Evolutionary conservation across 1,140 invertebrate genomes (phyloP).

Genomic region (Drosophila bocki): DNA sequence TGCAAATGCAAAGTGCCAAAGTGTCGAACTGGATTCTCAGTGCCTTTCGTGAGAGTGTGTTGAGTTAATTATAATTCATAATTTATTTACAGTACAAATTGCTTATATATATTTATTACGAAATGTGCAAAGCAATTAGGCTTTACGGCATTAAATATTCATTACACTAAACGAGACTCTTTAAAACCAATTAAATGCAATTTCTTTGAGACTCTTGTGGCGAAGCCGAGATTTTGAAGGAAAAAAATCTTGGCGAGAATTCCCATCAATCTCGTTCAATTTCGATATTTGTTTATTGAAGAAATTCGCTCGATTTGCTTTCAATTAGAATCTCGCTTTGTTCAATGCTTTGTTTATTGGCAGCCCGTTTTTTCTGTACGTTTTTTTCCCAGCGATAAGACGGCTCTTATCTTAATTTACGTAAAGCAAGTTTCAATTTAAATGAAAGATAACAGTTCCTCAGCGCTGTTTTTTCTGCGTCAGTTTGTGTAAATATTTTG

Average conservation of each 20-base stretch:
- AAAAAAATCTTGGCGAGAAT: constrained; percentile 5
- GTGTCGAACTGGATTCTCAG: constrained; percentile 49
- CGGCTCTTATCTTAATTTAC: constrained; percentile 66
- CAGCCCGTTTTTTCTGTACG: neutral
- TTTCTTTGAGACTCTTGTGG: constrained; percentile 9
- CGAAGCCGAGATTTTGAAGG: neutral
- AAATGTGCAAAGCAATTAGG: constrained; percentile 46
- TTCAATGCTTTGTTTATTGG: constrained; percentile 35
- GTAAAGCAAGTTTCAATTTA: constrained; percentile 66
- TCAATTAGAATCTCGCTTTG: constrained; percentile 35
- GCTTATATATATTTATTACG: constrained; percentile 56
- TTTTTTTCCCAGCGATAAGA: constrained; percentile 52
- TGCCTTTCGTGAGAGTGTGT: constrained; percentile 31
- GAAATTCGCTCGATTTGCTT: constrained; percentile 33
- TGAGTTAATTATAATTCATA: constrained; percentile 52
- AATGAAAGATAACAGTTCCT: constrained; percentile 53
- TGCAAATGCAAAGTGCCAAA: constrained; percentile 67
- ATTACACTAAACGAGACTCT: constrained; percentile 37
- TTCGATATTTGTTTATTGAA: constrained; percentile 14
- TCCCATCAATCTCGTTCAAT: constrained; percentile 20
- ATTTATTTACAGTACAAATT: constrained; percentile 61
- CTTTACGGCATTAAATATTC: constrained; percentile 30
- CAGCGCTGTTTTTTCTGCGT: constrained; percentile 22
- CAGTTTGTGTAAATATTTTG: constrained; percentile 61
- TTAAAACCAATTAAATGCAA: constrained; percentile 50